phyloP scores from a whole-genome alignment of 2,888 invertebrate genomes.

The Lasius platythorax region DNA sequence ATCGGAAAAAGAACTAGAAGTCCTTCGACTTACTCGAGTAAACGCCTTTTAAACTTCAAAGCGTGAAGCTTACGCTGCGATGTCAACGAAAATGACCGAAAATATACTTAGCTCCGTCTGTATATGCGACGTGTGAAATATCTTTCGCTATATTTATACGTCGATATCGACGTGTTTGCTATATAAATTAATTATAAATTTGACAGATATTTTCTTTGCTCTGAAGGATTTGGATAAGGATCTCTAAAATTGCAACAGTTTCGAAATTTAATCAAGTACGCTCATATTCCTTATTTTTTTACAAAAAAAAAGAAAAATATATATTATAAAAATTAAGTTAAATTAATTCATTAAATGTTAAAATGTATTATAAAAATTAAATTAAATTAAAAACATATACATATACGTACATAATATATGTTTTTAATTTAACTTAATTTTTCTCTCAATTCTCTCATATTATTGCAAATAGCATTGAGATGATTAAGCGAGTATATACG shows the following conservation, averaged over 20 bases:
- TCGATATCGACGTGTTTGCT: neutral
- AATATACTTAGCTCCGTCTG: neutral
- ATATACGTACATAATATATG: neutral
- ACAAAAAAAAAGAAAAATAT: no score
- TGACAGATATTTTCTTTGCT: neutral
- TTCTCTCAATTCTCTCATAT: slow-evolving; percentile 3
- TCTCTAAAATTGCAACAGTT: neutral
- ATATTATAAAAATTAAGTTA: no score
- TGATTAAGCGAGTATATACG: neutral
- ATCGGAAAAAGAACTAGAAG: slow-evolving; percentile 2
- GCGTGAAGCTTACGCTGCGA: neutral
- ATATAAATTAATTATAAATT: neutral
- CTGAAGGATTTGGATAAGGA: neutral
- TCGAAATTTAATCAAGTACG: neutral
- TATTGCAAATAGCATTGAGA: slow-evolving; percentile 6
- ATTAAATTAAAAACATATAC: no score
- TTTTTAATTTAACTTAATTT: neutral
- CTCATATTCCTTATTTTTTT: neutral
- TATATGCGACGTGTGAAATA: neutral
- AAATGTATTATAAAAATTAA: no score
- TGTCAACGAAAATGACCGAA: neutral
- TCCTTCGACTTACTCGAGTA: neutral
- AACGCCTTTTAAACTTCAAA: neutral
- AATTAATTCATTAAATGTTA: no score
- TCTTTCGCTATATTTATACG: neutral